Percentiles rank a stretch among this genome's conserved stretches.
Evolutionary conservation across 2,888 invertebrate genomes (phyloP).

Genomic region (Rhingia rostrata): DNA sequence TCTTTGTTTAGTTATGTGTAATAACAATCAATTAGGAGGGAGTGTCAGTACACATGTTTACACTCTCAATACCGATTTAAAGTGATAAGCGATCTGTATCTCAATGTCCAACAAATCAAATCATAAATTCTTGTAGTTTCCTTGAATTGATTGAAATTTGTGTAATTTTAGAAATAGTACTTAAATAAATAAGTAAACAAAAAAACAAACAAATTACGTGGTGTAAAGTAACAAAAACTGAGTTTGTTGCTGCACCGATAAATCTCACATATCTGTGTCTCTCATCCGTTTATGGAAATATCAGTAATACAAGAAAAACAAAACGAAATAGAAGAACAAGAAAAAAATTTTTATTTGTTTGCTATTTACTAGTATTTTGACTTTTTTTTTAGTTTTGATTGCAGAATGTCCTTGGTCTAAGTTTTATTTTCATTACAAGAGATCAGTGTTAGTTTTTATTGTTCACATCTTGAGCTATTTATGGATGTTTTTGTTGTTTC

Average conservation of each 20-base stretch:
- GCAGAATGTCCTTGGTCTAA: constrained; percentile 18
- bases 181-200: constrained; percentile 12
- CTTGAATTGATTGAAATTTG: constrained; percentile 47
- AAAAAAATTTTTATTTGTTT: constrained; percentile 44
- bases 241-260: constrained; percentile 26
- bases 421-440: constrained; percentile 71
- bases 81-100: constrained; percentile 62
- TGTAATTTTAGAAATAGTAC: constrained; percentile 64
- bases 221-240: constrained; percentile 23
- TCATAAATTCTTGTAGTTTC: constrained; percentile 34
- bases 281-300: constrained; percentile 49
- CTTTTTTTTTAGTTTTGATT: constrained; percentile 4
- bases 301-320: constrained; percentile 22
- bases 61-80: constrained; percentile 31
- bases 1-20: constrained; percentile 31
- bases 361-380: constrained; percentile 31
- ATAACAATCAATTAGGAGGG: constrained; percentile 41
- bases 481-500: background rate
- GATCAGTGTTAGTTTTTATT: constrained; percentile 1
- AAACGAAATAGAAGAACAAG: constrained; percentile 3
- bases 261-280: constrained; percentile 69
- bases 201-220: constrained; percentile 10
- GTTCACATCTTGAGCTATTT: background rate
- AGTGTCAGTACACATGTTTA: background rate
- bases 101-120: constrained; percentile 67